Evolutionary conservation across 2,888 invertebrate genomes (phyloP).

Genomic region (Empis livida): DNA sequence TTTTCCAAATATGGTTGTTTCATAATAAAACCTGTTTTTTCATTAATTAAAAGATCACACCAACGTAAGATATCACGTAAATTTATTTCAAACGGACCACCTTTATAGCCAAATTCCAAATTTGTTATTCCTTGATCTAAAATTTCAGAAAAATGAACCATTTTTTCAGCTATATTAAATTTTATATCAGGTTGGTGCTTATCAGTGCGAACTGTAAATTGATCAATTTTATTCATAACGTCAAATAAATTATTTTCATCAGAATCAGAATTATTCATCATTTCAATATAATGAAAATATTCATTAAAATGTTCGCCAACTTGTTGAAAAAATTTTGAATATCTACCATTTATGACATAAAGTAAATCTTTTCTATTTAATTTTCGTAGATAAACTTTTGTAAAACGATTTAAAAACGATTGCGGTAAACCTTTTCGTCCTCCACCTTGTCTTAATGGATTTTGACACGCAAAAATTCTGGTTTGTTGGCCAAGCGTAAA

Average conservation of each 20-base stretch:
- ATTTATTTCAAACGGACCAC: slow-evolving; percentile 96
- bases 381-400: slow-evolving; percentile 65
- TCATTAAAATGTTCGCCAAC: slow-evolving; percentile 17
- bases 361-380: slow-evolving; percentile 51
- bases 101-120: slow-evolving; percentile 62
- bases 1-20: slow-evolving; percentile 22
- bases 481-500: slow-evolving; percentile 68
- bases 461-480: slow-evolving; percentile 93
- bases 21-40: slow-evolving; percentile 28
- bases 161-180: slow-evolving; percentile 46
- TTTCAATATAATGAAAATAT: slow-evolving; percentile 12
- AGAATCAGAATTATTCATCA: background rate
- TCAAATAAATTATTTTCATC: slow-evolving; percentile 10
- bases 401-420: slow-evolving; percentile 95
- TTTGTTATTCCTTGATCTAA: slow-evolving; percentile 50
- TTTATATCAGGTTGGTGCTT: slow-evolving; percentile 21
- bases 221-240: slow-evolving; percentile 3
- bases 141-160: slow-evolving; percentile 67
- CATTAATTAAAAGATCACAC: slow-evolving; percentile 59
- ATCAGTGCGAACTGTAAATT: slow-evolving; percentile 1
- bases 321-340: slow-evolving; percentile 21
- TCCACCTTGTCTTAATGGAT: slow-evolving; percentile 91
- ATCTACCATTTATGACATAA: slow-evolving; percentile 30
- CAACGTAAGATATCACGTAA: slow-evolving; percentile 87
- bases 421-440: slow-evolving; percentile 89